A percentile compares a stretch with the other conserved stretches of the same genome.
phyloP scores from a whole-genome alignment of 2,797 vertebrate species.

The Phoxinus dragarum region DNA sequence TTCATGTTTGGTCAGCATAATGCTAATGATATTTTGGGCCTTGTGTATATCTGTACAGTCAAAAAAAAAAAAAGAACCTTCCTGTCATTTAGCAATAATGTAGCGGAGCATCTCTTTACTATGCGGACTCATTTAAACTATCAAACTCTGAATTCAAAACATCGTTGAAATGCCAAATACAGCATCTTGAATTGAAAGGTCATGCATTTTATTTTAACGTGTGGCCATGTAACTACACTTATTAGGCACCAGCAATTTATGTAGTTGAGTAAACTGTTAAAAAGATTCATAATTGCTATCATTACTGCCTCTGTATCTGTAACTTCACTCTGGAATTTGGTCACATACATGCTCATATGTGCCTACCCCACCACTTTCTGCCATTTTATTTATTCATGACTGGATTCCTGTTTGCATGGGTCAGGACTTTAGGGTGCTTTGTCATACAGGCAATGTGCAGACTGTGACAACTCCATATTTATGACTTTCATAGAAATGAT shows the following conservation, averaged over 20 bases:
- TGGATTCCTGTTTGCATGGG: constrained; percentile 63
- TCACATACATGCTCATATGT: constrained; percentile 39
- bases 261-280: not conserved
- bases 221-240: constrained; percentile 1
- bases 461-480: constrained; percentile 7
- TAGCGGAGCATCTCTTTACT: constrained; percentile 35
- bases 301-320: not conserved
- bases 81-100: constrained; percentile 52
- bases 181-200: constrained; percentile 50
- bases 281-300: constrained; percentile 5
- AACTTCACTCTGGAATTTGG: not conserved
- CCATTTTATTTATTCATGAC: constrained; percentile 54
- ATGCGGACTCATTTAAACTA: constrained; percentile 11
- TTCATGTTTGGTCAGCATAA: not conserved
- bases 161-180: constrained; percentile 61
- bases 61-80: not conserved
- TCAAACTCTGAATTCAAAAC: not conserved
- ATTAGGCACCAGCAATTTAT: constrained; percentile 41
- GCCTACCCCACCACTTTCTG: constrained; percentile 40
- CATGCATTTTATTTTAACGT: not conserved
- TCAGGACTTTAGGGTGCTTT: constrained; percentile 52
- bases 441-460: constrained; percentile 7
- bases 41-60: constrained; percentile 35
- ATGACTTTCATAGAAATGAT: not conserved
- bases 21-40: constrained; percentile 23